Conservation (phyloP, 2,888 invertebrate genomes). For the Leptopilina drosophilae region DNA sequence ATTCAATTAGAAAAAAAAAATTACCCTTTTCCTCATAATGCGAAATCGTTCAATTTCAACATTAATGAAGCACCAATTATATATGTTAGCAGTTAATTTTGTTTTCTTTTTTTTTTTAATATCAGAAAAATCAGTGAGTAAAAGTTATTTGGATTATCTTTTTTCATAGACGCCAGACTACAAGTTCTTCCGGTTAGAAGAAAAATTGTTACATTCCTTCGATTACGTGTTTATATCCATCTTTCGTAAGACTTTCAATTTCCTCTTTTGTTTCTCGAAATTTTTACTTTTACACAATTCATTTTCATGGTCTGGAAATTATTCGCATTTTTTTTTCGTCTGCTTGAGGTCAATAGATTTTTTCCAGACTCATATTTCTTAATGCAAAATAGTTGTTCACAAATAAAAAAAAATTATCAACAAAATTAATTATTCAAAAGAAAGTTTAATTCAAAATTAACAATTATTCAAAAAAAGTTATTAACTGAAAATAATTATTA, state of each 20-base stretch:
- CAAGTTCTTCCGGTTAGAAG: conserved; percentile 10
- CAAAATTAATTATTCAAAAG: no score
- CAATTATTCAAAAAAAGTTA: no score
- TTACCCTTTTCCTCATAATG: background rate
- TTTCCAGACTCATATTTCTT: no score
- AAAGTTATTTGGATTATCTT: conserved; percentile 25
- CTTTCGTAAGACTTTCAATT: conserved; percentile 10
- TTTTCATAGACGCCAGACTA: background rate
- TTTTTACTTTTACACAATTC: background rate
- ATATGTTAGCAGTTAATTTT: background rate
- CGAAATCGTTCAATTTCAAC: background rate
- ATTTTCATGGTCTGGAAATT: conserved; percentile 10
- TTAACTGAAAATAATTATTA: no score
- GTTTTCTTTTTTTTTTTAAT: background rate
- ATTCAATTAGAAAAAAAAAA: background rate
- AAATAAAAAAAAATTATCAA: no score
- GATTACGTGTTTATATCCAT: conserved; percentile 19
- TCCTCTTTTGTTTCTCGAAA: background rate
- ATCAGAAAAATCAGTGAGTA: background rate
- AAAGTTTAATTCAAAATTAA: no score
- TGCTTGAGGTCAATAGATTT: background rate
- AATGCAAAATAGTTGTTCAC: no score
- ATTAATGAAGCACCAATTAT: no score
- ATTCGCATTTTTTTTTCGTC: background rate
- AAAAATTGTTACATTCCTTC: background rate